Conservation (phyloP, 2,888 invertebrate genomes). For the Troides oblongomaculatus region DNA sequence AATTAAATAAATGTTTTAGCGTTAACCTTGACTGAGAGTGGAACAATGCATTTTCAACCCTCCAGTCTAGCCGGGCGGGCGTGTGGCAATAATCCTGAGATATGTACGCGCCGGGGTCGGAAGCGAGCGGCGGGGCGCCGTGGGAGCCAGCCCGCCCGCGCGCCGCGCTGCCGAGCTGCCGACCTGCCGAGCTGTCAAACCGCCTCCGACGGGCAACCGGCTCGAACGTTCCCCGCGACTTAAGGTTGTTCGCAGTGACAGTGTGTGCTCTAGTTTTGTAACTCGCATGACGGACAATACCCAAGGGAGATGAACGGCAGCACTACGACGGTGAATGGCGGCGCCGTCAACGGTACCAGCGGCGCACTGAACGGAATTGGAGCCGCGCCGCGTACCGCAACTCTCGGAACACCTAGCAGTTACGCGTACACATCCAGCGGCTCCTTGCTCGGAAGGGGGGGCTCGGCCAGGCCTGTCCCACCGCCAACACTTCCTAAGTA, state of each 20-base stretch:
- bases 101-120: slow-evolving; percentile 55
- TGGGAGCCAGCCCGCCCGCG: slow-evolving; percentile 66
- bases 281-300: slow-evolving; percentile 68
- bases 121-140: slow-evolving; percentile 50
- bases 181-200: slow-evolving; percentile 70
- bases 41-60: slow-evolving; percentile 74
- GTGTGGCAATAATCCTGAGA: slow-evolving; percentile 65
- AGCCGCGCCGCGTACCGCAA: slow-evolving; percentile 71
- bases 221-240: slow-evolving; percentile 69
- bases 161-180: slow-evolving; percentile 46
- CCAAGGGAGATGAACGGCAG: slow-evolving; percentile 77
- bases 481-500: slow-evolving; percentile 90
- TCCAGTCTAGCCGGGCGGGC: slow-evolving; percentile 53
- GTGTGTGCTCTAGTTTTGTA: slow-evolving; percentile 62
- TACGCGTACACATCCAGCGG: slow-evolving; percentile 83
- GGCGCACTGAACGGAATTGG: slow-evolving; percentile 70
- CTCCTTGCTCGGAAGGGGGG: slow-evolving; percentile 80
- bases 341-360: slow-evolving; percentile 73
- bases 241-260: slow-evolving; percentile 68
- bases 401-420: slow-evolving; percentile 79
- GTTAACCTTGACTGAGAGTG: slow-evolving; percentile 70
- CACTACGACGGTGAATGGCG: slow-evolving; percentile 76
- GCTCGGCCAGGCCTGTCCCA: slow-evolving; percentile 85
- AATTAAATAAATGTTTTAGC: slow-evolving; percentile 31
- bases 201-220: slow-evolving; percentile 76